phyloP scores from a whole-genome alignment of 2,797 vertebrate species.

The Ctenopoma multispine region DNA sequence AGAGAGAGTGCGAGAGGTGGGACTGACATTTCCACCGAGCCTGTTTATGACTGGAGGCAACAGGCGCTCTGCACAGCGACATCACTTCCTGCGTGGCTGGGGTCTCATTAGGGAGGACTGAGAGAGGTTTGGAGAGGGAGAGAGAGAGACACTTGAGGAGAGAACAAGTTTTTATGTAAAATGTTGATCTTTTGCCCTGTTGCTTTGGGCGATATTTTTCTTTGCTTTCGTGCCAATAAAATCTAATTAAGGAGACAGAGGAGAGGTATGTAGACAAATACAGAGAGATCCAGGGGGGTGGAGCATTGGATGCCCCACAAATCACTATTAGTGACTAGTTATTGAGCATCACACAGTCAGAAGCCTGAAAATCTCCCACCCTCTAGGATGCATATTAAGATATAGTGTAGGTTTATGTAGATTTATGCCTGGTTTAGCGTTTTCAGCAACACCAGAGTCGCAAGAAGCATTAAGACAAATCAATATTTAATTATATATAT shows the following conservation, averaged over 20 bases:
- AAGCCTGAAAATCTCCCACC: too few species aligned
- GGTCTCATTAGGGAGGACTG: conserved; percentile 64
- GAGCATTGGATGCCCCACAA: too few species aligned
- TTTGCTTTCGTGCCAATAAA: conserved; percentile 33
- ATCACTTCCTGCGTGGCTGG: conserved; percentile 67
- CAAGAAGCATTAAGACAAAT: too few species aligned
- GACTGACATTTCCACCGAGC: conserved; percentile 70
- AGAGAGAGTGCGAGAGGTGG: conserved; percentile 42
- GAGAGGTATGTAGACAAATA: too few species aligned
- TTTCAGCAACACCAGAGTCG: too few species aligned
- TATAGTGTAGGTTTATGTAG: too few species aligned
- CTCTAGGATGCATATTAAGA: too few species aligned
- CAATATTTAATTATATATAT: too few species aligned
- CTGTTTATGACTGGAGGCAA: conserved; percentile 65
- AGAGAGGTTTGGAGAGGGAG: neutral
- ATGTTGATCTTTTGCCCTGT: conserved; percentile 43
- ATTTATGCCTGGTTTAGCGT: too few species aligned
- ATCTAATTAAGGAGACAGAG: conserved; percentile 25
- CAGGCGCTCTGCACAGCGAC: conserved; percentile 43
- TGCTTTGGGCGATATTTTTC: conserved; percentile 29
- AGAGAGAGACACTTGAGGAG: neutral
- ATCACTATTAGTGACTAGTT: too few species aligned
- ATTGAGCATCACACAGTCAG: too few species aligned
- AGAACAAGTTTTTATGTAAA: conserved; percentile 34
- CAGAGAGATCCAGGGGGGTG: too few species aligned